phyloP scores from a whole-genome alignment of 2,113 vertebrate species.

The Gallinago paraguaiae region DNA sequence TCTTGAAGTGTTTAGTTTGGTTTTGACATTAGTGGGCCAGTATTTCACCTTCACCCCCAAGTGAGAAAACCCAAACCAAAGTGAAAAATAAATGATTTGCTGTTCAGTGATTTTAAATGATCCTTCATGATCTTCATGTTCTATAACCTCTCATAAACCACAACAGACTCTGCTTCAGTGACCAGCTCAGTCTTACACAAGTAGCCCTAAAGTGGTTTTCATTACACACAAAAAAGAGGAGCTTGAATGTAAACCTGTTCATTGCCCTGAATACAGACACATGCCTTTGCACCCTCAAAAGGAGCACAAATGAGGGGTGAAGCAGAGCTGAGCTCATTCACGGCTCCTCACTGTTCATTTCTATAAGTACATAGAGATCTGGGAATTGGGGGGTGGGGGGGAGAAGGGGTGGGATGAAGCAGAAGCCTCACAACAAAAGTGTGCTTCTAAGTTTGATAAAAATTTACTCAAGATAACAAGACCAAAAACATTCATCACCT shows the following conservation, averaged over 20 bases:
- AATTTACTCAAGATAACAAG: not conserved
- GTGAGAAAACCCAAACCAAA: not conserved
- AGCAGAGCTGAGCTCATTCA: not conserved
- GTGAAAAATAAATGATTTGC: not conserved
- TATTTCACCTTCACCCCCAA: not conserved
- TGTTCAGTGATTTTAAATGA: not conserved
- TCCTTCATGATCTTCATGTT: not conserved
- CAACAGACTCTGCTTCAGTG: not conserved
- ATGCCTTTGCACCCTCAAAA: not conserved
- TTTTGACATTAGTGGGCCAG: not conserved
- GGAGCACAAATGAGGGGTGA: not conserved
- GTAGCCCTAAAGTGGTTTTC: not conserved
- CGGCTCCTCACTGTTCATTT: not conserved
- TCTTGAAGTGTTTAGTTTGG: not conserved
- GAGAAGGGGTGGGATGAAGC: not conserved
- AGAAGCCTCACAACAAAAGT: not conserved
- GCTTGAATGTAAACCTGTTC: not conserved
- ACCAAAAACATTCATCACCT: not conserved
- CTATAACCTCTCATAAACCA: not conserved
- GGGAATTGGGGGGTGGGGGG: accelerated
- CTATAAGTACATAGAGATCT: not conserved
- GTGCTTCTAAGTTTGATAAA: not conserved
- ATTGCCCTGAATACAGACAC: not conserved
- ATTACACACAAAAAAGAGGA: not conserved
- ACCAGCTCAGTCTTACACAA: not conserved